Base-by-base conservation (phyloP, 1,140 invertebrate species). In the Lethocerus indicus region DNA sequence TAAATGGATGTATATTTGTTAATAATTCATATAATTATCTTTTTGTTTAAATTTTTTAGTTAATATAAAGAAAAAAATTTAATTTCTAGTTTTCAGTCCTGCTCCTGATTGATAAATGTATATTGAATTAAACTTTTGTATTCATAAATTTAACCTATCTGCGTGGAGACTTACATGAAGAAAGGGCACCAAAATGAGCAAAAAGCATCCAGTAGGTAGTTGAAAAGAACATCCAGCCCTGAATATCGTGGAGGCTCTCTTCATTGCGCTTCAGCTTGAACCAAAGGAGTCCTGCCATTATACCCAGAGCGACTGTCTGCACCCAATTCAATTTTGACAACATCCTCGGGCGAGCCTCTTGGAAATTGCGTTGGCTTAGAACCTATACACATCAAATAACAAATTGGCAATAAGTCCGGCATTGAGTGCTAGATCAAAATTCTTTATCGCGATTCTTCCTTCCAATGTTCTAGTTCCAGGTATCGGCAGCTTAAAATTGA, bases 161-260 rank as follows among this genome's bases (percentile, higher is more conserved):
- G 23, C 18, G 18, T 39, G 1, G 36, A 37, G 18, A 71, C 72
- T 75, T 61, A 79, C 76, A 79, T 63, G 83, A 81, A 58, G 79
- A 76, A 16, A 88, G 69, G 47, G 84, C 81, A 56, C 82, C 81
- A 60, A 88, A 87, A 49, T 86, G 71, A 14, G 83, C 78, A 62
- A 86, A 86, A 25, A 88, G 68, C 79, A 87, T 87, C 84, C 83
- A 88, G 59, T 87, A 87, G 23, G 80, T 85, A 23, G 81, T 81
- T 20, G 82, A 83, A 66, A 87, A 87, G 61, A 87, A 87, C 77
- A 87, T 83, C 81, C 81, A 86, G 36, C 84, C 85, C 66, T 84
- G 80, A 26, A 87, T 77, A 63, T 89, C 83, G 50, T 80, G 75
- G 24, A 89, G 67, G 4, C 77, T 75, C 53, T 80, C 74, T 63